A percentile compares a stretch with the other conserved stretches of the same genome.
phyloP scores from a whole-genome alignment of 2,797 vertebrate species.

The Rachycentron canadum region DNA sequence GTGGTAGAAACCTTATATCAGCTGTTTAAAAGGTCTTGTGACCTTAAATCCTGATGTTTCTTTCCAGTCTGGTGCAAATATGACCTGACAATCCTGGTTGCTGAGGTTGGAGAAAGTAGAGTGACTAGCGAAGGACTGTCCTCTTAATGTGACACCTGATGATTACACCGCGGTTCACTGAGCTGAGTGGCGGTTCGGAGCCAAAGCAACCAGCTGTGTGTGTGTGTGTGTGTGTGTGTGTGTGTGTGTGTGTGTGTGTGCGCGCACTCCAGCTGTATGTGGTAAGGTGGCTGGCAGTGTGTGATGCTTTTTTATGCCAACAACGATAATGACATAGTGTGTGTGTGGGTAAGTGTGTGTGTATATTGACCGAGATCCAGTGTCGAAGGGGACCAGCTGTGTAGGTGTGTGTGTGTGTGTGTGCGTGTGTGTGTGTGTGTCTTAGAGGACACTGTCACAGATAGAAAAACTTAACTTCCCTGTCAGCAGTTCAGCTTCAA shows the following conservation, averaged over 20 bases:
- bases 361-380: conserved; percentile 65
- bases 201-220: conserved; percentile 64
- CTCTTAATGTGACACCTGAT: conserved; percentile 80
- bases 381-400: conserved; percentile 60
- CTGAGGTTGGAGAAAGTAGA: conserved; percentile 67
- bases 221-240: conserved; percentile 45
- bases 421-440: conserved; percentile 39
- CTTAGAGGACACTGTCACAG: conserved; percentile 63
- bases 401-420: conserved; percentile 20
- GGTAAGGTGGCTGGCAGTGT: conserved; percentile 68
- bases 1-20: conserved; percentile 50
- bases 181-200: conserved; percentile 50
- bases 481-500: conserved; percentile 69
- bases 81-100: conserved; percentile 56
- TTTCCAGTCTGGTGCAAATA: conserved; percentile 30
- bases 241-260: conserved; percentile 36
- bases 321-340: conserved; percentile 73
- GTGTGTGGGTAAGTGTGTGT: conserved; percentile 54
- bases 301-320: conserved; percentile 60
- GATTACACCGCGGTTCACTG: conserved; percentile 69
- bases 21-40: conserved; percentile 56
- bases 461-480: conserved; percentile 63
- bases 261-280: conserved; percentile 59
- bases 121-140: conserved; percentile 54
- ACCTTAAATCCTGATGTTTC: conserved; percentile 46